Base-by-base conservation (phyloP, 1,140 invertebrate species). In the Diachasma alloeum region DNA sequence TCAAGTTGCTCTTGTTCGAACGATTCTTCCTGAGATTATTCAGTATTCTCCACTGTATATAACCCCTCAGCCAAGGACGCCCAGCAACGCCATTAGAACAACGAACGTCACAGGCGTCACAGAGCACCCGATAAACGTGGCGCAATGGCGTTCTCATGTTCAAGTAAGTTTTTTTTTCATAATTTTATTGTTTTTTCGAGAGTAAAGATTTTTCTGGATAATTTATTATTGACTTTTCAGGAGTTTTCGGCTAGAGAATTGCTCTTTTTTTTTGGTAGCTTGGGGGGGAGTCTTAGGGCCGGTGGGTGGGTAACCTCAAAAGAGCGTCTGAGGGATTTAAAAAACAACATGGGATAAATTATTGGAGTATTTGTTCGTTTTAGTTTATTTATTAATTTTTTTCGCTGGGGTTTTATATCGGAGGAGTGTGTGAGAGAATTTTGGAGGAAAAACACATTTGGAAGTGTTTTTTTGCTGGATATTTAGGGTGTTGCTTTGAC, bases 141-240 rank as follows among this genome's bases (percentile, higher is more conserved):
- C 37, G 86, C 85, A 86, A 92, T 92, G 91, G 89, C 91, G 84
- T 87, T 92, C 31, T 90, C 88, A 82, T 92, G 91, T 90, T 90
- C 91, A 77, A 91, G 91, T 92, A 86, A 91, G 91, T 80, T 72
- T 68, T 63, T 68, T 63, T 68, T 59, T 75, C 73, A 69, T 76
- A 31, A 69, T 71, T 77, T 24, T 78, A 24, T 77, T 71, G 19
- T 31, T 72, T 26, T 46, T 53, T 48, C 31, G 72, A 74, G 39
- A 75, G 59, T 70, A 79, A 59, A 73, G 26, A 74, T 17, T 56
- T 77, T 74, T 37, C 39, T 53, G 48, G n/a, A n/a, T 19, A 75
- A 46, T 11, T 13, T 11, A 42, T 42, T 42, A 11, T 13, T 42
- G 10, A 11, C 10, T 11, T 11, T 42, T 42, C 39, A 10, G 9